Conservation (phyloP, 2,113 vertebrate genomes). For the Aegithalos caudatus region DNA sequence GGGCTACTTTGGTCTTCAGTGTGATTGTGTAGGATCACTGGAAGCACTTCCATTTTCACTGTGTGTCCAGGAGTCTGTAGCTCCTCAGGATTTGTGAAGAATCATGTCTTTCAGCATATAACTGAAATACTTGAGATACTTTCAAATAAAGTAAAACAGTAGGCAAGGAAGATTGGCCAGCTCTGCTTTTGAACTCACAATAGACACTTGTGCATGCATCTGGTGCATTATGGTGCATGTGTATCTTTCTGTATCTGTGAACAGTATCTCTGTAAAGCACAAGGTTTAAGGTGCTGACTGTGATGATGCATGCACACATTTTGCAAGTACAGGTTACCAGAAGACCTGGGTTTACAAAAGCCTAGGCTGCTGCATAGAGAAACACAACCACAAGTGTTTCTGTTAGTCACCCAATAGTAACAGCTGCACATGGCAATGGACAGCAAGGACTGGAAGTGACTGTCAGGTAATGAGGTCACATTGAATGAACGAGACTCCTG, state of each 20-base stretch:
- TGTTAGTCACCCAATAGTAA: not conserved
- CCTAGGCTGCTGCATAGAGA: not conserved
- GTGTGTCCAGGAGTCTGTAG: not conserved
- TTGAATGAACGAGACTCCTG: not conserved
- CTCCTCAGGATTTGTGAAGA: not conserved
- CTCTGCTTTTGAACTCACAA: not conserved
- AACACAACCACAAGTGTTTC: not conserved
- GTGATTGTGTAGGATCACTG: not conserved
- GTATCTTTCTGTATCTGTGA: not conserved
- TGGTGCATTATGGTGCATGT: not conserved
- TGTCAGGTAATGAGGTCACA: not conserved
- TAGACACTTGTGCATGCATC: conserved; percentile 7
- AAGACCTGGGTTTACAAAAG: not conserved
- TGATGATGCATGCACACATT: not conserved
- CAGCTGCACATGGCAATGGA: not conserved
- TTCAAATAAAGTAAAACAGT: not conserved
- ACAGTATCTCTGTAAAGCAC: not conserved
- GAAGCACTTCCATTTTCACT: not conserved
- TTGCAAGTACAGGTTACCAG: not conserved
- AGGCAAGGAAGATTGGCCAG: not conserved
- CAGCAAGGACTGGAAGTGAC: not conserved
- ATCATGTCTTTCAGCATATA: not conserved
- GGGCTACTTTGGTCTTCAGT: not conserved
- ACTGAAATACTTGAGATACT: not conserved
- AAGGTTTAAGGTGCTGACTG: not conserved